Evolutionary conservation across 2,797 vertebrate species (phyloP), one percentile per base, ranked within the genome.

Genomic region (Cyprinodon diabolis): DNA sequence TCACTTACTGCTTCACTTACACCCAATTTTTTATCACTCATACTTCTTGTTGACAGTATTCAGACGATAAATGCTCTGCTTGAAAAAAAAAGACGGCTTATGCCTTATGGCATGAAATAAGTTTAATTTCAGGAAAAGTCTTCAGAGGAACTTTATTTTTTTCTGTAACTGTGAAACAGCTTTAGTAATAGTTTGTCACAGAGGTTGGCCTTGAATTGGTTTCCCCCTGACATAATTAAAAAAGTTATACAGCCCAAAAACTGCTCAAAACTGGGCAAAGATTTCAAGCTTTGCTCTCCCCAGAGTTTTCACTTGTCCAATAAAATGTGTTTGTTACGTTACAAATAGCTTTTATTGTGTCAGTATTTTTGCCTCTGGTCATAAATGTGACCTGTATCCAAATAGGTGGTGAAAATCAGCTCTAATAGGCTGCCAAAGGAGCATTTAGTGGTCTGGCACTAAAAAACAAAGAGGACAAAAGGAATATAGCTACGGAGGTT

Each of bases 311-410:
- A 30, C 69, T 15, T 76, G 62, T 75, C 72, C 81, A 77, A 77
- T 68, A 69, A 77, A 68, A 72, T 21, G 21, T 63, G 48, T n/a
- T 65, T 66, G 11, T 54, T 70, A 58, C 78, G 69, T 52, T 78
- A 79, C 35, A 72, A 57, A 66, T 66, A 13, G 58, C 66, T 74
- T 58, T 75, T 56, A 79, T 74, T 68, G 54, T 1, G 35, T 75
- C 52, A 66, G 69, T 79, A 23, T 72, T 49, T 75, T 37, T 43
- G 2, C 72, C 66, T 71, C 35, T 66, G 78, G 79, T 79, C 73
- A 60, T 52, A 60, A 80, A 76, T 84, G 78, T 90, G 84, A 76
- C 87, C 82, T 52, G 70, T 89, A 90, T 92, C 90, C 79, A 93
- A 91, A 93, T 93, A 25, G 13, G 23, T 30, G 35, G 77, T 70